Conservation (phyloP, 2,888 invertebrate species). For the Caenorhabditis zanzibari region DNA sequence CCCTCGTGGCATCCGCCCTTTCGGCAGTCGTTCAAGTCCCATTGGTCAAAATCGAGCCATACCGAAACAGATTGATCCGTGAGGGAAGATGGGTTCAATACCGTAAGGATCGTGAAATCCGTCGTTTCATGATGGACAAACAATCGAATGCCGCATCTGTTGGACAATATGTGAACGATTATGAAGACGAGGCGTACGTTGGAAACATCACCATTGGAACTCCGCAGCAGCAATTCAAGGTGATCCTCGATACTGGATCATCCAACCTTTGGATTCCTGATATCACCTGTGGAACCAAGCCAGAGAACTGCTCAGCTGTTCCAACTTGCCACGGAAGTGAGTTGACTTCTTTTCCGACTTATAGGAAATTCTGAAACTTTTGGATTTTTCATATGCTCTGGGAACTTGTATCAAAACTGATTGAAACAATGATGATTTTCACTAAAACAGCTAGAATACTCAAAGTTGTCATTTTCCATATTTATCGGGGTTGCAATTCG, state of each 20-base stretch:
- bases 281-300: constrained; percentile 68
- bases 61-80: constrained; percentile 65
- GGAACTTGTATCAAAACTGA: too few relatives aligned
- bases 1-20: constrained; percentile 58
- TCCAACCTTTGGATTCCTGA: constrained; percentile 78
- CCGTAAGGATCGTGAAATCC: constrained; percentile 54
- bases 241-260: constrained; percentile 73
- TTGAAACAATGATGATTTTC: too few relatives aligned
- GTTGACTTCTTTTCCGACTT: too few relatives aligned
- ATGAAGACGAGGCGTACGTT: constrained; percentile 84
- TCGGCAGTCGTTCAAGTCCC: constrained; percentile 68
- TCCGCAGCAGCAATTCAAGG: constrained; percentile 74
- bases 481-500: too few relatives aligned
- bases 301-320: constrained; percentile 55
- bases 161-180: constrained; percentile 68
- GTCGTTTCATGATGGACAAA: constrained; percentile 50
- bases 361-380: too few relatives aligned
- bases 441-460: too few relatives aligned
- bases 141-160: constrained; percentile 21
- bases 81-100: constrained; percentile 65
- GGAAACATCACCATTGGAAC: constrained; percentile 86
- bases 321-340: constrained; percentile 65
- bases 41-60: constrained; percentile 64
- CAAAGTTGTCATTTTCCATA: too few relatives aligned
- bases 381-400: too few relatives aligned